Conservation (phyloP, 2,113 vertebrate genomes). For the Ascaphus truei region DNA sequence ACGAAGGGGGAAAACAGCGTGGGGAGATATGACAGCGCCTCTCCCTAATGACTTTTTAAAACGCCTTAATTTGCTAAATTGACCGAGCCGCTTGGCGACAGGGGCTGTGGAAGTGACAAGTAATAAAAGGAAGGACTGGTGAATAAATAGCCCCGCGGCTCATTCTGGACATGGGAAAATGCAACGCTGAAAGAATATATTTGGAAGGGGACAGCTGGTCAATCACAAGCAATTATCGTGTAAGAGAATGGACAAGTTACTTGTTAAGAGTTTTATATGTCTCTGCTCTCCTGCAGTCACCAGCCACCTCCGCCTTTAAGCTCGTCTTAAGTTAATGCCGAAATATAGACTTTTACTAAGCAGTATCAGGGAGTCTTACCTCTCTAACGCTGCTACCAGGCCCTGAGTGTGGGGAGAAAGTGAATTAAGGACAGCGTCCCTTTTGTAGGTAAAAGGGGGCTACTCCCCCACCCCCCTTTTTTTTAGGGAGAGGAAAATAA, state of each 20-base stretch:
- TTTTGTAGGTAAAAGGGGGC: too few species aligned
- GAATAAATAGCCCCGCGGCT: neutral
- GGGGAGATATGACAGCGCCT: conserved; percentile 2
- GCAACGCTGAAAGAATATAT: neutral
- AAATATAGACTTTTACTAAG: too few species aligned
- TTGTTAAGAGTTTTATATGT: neutral
- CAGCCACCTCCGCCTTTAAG: too few species aligned
- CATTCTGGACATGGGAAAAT: neutral
- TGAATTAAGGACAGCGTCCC: too few species aligned
- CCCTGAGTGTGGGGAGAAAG: too few species aligned
- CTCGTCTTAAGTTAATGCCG: too few species aligned
- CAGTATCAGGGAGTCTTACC: too few species aligned
- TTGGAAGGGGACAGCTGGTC: neutral
- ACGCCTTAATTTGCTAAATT: conserved; percentile 31
- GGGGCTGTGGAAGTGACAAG: conserved; percentile 6
- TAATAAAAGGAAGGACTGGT: neutral
- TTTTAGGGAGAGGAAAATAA: too few species aligned
- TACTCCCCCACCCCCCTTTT: too few species aligned
- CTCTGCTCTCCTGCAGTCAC: neutral
- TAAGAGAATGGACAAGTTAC: neutral
- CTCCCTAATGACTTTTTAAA: conserved; percentile 32
- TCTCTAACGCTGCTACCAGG: too few species aligned
- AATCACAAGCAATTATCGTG: neutral
- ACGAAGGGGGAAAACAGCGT: neutral
- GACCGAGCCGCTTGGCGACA: conserved; percentile 17